Base-by-base conservation (phyloP, 2,113 vertebrate species). In the Spermophilus dauricus region DNA sequence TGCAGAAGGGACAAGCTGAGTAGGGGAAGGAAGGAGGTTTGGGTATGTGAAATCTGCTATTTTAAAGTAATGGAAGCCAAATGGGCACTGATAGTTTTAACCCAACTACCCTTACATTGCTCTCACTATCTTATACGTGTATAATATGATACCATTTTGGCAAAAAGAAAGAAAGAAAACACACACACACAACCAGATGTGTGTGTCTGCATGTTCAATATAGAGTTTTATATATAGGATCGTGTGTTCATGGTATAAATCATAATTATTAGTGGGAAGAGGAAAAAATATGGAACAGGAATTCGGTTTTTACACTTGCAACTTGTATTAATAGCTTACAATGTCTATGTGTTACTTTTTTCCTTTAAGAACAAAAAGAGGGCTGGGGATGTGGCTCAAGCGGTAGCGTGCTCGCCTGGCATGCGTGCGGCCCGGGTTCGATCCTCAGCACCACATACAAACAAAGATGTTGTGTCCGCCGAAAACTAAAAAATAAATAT, bases 241-340 rank as follows among this genome's bases (percentile, higher is more conserved):
- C 45, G 28, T 39, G 18, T 24, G 34, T 48, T 3, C 20, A 26
- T 77, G 56, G 14, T 72, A 2, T 70, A 61, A 26, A 17, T 22
- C 56, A 58, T 58, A 58, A 58, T 58, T 58, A 58, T 80, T 76
- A 61, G 16, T 61, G 34, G 22, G n/a, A 53, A 86, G 28, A 8
- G 34, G 28, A 67, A 16, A 37, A 77, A 88, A 77, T 61, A 61
- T 34, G 37, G 83, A 76, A 95, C 13, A 76, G 4, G 51, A 34
- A 53, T 20, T 42, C 63, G 63, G 5, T 4, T 69, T 72, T 67
- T 70, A 1, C 17, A 32, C 70, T 81, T 83, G 45, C 61, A 56
- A 30, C 22, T 97, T 91, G 8, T 16, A 70, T 84, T 80, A 87
- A 89, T 26, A 91, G 28, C 86, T 69, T 85, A 56, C 13, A 72